Evolutionary conservation across 2,797 vertebrate species (phyloP).

Genomic region (Pseudomugil tenellus): DNA sequence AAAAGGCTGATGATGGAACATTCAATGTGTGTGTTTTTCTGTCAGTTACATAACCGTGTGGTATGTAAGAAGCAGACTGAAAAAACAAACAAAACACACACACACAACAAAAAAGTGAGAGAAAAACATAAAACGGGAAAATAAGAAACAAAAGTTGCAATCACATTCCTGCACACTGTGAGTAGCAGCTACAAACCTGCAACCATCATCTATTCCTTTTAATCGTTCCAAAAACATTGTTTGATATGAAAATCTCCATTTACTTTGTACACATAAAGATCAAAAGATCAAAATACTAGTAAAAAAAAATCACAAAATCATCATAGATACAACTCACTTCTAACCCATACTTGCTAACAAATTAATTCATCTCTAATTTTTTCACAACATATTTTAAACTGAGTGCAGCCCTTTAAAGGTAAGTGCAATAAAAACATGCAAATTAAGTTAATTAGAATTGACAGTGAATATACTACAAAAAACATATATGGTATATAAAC

Average conservation of each 20-base stretch:
- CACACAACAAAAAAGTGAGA: background rate
- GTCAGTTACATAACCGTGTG: conserved; percentile 12
- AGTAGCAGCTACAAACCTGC: background rate
- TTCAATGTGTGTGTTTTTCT: conserved; percentile 17
- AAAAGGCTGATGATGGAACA: conserved; percentile 27
- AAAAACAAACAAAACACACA: background rate
- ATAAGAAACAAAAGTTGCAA: background rate
- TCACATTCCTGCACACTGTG: background rate
- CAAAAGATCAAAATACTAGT: too few relatives aligned
- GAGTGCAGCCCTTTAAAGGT: too few relatives aligned
- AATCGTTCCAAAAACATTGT: background rate
- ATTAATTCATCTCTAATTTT: background rate
- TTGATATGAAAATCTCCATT: background rate
- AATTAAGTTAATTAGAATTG: too few relatives aligned
- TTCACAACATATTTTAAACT: background rate
- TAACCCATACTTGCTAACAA: background rate
- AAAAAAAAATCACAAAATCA: background rate
- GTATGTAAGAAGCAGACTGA: conserved; percentile 2
- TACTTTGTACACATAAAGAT: background rate
- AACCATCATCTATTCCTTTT: background rate
- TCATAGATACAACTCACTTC: background rate
- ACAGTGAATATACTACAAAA: background rate
- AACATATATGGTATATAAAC: background rate
- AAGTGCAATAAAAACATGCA: too few relatives aligned
- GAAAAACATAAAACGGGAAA: background rate